Evolutionary conservation across 37 sponge, comb jelly and placozoan species (phyloP), one percentile per base, ranked within the genome.

Genomic region (Beroe forskalii): DNA sequence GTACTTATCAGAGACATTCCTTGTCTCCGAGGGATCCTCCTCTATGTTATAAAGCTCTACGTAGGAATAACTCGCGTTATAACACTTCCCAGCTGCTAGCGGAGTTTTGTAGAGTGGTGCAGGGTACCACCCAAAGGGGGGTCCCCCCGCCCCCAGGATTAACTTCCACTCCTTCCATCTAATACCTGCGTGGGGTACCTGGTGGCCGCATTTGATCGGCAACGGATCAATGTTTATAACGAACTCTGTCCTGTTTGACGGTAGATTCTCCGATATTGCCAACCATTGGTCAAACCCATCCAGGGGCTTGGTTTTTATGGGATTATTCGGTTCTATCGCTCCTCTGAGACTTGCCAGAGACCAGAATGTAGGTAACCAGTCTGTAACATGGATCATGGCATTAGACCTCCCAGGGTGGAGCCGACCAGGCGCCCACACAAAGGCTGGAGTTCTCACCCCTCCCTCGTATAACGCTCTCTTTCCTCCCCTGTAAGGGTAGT

Each of bases 291-390:
- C 86, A 41, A 44, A 2, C 40, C 86, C 86, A 23, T 80, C 86
- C 22, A 80, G 55, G 12, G 86, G 86, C 48, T 44, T 41, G 8
- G 86, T 80, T 44, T 80, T 41, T 6, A 80, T 80, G 25, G 86
- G 86, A 23, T 44, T 80, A 43, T 80, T 80, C 0, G 86, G 86
- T 2, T 22, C 17, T 23, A 80, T 28, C 30, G 8, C 42, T 9
- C 86, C 86, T 25, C 27, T n/a, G 25, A 80, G 55, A 80, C 86
- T 80, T 20, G 86, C 86, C 43, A 80, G 27, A n/a, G n/a, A 25
- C 86, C 86, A 80, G 40, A 90, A 62, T 4, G 90, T 90, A 30
- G 90, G 90, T n/a, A 90, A 63, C 90, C 90, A 90, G 39, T 90
- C 90, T 14, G 64, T 62, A n/a, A 62, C 64, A 32, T 90, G 90